Evolutionary conservation across 2,113 vertebrate species (phyloP), one percentile per base, ranked within the genome.

Genomic region (Anarrhichthys ocellatus): DNA sequence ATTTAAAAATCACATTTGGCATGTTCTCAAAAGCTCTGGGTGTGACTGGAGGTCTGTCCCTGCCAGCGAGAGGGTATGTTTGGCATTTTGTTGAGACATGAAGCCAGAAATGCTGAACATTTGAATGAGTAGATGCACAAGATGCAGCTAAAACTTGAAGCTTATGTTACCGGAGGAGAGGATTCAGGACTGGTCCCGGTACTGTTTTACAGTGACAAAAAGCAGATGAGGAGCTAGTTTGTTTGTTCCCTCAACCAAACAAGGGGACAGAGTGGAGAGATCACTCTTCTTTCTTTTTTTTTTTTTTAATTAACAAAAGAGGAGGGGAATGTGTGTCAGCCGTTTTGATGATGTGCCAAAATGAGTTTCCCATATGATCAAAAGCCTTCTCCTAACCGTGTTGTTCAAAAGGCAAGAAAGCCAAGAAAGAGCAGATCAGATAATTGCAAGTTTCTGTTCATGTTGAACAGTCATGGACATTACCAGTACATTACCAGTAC

Each of bases 11-110:
- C 34, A 67, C 10, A 61, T 83, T 76, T 81, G 42, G 54, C 73
- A 32, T 46, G 65, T 64, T 50, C 38, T 85, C 61, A 77, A 77
- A 87, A 52, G 50, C 18, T 74, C 48, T 27, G 68, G 56, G 71
- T 56, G 74, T 58, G 38, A 78, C 66, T 77, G 48, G 40, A 63
- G 72, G 68, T 75, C 59, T 71, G 46, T 20, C 29, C 29, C 22
- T 50, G 2, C n/a, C 40, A 22, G n/a, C 75, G 78, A 29, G 29
- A 71, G 40, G 27, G 63, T 32, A 75, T 22, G 69, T 54, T 73
- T 73, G 73, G 71, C 56, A 42, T 76, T 22, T 79, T 9, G 4
- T 14, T 59, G 7, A 69, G 36, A 62, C 54, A 65, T 40, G 38
- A 58, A n/a, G 54, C 48, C 66, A 76, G 22, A 76, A 76, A 80